These are phyloP conservation scores for Lethenteron camtschaticum DNA, from an alignment of 2,113 vertebrate genomes.

Conservation along the genomic window DNA sequence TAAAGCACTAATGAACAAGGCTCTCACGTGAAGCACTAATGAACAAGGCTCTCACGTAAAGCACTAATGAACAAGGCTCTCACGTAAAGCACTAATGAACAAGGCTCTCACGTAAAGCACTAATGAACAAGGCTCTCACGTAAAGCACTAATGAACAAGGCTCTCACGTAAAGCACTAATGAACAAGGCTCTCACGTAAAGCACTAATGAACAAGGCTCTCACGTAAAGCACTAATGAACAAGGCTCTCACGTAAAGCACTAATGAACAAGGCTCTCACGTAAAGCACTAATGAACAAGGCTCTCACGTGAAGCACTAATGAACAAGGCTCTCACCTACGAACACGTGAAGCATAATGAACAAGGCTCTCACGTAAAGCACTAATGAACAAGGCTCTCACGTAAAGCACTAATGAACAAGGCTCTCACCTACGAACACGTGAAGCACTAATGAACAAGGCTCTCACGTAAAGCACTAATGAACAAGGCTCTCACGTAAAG, in stretches of 20 bases:
- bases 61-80: no score
- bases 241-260: no score
- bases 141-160: no score
- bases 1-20: neutral
- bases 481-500: slow-evolving; percentile 14
- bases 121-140: no score
- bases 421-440: neutral
- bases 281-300: neutral
- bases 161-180: no score
- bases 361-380: neutral
- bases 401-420: neutral
- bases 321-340: neutral
- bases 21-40: slow-evolving; percentile 14
- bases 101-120: no score
- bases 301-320: neutral
- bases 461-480: slow-evolving; percentile 21
- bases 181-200: no score
- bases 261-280: no score
- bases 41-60: slow-evolving; percentile 24
- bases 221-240: no score
- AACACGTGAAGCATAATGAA: neutral
- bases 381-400: neutral
- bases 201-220: no score
- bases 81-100: neutral
- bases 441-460: neutral